Conservation (phyloP, 2,113 vertebrate genomes). For the Bubalus kerabau region DNA sequence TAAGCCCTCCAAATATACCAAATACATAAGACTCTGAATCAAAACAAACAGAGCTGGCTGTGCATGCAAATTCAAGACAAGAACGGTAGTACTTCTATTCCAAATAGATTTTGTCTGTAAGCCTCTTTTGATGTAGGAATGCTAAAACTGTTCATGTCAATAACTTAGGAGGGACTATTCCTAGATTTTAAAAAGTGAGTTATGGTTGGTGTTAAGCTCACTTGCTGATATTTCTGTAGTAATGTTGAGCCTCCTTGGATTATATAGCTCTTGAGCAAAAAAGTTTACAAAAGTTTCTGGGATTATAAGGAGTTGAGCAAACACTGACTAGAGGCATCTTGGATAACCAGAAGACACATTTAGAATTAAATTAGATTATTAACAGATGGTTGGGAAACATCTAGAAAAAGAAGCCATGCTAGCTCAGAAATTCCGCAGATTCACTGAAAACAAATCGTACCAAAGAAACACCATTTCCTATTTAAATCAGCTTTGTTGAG, state of each 20-base stretch:
- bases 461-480: background rate
- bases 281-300: background rate
- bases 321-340: background rate
- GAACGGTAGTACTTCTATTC: background rate
- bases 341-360: background rate
- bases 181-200: background rate
- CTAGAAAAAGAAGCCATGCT: background rate
- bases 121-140: background rate
- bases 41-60: background rate
- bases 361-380: constrained; percentile 30
- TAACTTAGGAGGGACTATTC: background rate
- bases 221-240: background rate
- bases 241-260: background rate
- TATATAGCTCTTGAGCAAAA: background rate
- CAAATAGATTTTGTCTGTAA: background rate
- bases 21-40: background rate
- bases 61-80: background rate
- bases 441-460: constrained; percentile 27
- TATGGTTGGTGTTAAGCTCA: background rate
- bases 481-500: background rate
- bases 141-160: background rate
- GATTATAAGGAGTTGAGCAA: background rate
- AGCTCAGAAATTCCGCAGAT: background rate
- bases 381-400: background rate
- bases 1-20: background rate